Percentiles rank a stretch among this genome's conserved stretches.
Conservation (phyloP, 2,888 invertebrate species). For the Trachelus iudaicus region DNA sequence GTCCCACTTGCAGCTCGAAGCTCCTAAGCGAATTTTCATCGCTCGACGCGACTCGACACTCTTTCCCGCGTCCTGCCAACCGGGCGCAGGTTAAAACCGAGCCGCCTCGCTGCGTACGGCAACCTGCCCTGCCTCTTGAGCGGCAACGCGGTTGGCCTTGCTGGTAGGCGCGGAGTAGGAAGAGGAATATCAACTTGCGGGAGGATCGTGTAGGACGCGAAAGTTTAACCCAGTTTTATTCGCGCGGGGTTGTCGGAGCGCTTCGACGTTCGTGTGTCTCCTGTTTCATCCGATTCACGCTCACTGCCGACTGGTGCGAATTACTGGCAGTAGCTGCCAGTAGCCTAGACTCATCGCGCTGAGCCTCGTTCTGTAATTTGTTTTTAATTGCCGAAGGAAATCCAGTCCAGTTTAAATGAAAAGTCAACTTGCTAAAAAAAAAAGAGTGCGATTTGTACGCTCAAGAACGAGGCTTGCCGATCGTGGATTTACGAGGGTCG, state of each 20-base stretch:
- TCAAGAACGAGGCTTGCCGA: not conserved
- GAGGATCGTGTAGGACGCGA: not conserved
- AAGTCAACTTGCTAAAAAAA: not conserved
- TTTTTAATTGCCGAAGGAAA: too few species aligned
- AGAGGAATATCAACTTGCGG: not conserved
- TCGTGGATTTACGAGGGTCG: not conserved
- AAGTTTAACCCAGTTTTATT: not conserved
- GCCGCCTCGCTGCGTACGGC: not conserved
- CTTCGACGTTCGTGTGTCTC: not conserved
- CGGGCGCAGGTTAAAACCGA: not conserved
- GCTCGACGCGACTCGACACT: not conserved
- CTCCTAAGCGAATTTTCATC: not conserved
- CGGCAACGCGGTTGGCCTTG: not conserved
- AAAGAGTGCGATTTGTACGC: not conserved
- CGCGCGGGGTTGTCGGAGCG: not conserved
- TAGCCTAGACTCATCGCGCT: not conserved
- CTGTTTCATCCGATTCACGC: too few species aligned
- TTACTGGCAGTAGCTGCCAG: not conserved
- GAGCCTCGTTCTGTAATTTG: too few species aligned
- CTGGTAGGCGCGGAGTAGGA: not conserved
- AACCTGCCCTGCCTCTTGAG: not conserved
- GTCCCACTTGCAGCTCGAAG: slow-evolving; percentile 1
- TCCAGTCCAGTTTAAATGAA: not conserved
- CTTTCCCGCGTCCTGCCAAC: not conserved
- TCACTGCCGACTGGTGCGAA: not conserved